A percentile compares a stretch with the other conserved stretches of the same genome.
These are phyloP conservation scores for Stramonita haemastoma DNA, from an alignment of 2,888 invertebrate genomes.

Conservation along the genomic window DNA sequence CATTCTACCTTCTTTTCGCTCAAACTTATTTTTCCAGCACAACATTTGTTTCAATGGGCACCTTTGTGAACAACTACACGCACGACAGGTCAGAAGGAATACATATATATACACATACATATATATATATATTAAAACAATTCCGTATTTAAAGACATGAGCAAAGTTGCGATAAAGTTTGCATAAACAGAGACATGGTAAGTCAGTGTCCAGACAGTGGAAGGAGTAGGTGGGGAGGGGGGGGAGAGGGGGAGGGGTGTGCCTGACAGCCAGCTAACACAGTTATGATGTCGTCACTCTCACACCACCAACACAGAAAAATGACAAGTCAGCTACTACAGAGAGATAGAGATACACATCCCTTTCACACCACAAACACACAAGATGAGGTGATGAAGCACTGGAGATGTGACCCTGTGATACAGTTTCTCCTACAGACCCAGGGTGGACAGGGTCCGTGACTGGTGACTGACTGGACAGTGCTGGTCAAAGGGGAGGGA, in stretches of 20 bases:
- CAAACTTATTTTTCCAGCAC: neutral
- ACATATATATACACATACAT: neutral
- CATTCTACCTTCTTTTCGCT: neutral
- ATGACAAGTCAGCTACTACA: no score
- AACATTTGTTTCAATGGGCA: neutral
- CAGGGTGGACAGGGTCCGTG: no score
- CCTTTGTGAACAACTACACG: neutral
- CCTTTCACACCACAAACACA: neutral
- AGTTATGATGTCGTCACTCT: neutral
- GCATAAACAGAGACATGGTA: slow-evolving; percentile 10
- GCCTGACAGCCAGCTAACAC: no score
- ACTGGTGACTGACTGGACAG: no score
- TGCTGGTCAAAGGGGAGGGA: neutral
- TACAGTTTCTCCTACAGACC: no score
- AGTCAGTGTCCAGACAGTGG: neutral
- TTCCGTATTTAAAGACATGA: neutral
- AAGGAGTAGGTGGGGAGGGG: neutral
- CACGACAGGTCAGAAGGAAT: neutral
- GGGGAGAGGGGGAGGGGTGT: neutral
- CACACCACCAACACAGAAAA: no score
- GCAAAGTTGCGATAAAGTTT: neutral
- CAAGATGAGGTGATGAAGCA: neutral
- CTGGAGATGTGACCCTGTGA: no score
- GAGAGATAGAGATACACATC: no score
- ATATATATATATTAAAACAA: neutral